Conservation (phyloP, 2,113 vertebrate genomes). For the Passerina amoena region DNA sequence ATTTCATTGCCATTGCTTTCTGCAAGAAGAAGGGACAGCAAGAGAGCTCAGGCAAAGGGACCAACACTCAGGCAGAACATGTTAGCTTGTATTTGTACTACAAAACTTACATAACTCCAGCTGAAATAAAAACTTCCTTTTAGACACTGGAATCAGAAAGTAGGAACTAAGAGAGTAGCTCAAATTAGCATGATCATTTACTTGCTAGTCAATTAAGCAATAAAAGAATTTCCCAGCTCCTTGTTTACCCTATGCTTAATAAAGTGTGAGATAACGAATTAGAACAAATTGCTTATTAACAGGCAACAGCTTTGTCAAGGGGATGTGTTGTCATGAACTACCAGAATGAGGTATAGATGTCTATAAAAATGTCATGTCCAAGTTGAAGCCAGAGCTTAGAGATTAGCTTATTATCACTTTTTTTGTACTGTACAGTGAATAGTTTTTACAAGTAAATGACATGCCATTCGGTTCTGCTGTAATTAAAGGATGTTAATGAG, state of each 20-base stretch:
- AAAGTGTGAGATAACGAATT: background rate
- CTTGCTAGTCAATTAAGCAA: background rate
- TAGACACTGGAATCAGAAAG: background rate
- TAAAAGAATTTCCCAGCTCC: background rate
- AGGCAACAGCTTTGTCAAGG: background rate
- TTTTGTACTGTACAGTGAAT: background rate
- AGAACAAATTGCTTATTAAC: conserved; percentile 8
- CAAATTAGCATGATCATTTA: background rate
- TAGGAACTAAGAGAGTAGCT: background rate
- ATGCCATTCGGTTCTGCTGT: background rate
- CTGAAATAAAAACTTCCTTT: background rate
- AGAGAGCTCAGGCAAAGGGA: background rate
- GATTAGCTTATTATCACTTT: conserved; percentile 6
- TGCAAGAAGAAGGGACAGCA: background rate
- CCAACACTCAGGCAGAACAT: background rate
- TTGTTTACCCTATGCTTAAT: background rate
- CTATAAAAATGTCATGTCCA: conserved; percentile 3
- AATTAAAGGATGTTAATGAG: conserved; percentile 40
- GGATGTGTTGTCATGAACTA: conserved; percentile 15
- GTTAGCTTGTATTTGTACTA: background rate
- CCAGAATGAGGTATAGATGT: background rate
- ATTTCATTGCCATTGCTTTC: background rate
- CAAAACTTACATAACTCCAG: background rate
- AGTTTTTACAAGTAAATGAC: conserved; percentile 2
- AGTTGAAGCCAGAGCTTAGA: background rate